Percentiles rank a stretch among this genome's conserved stretches.
phyloP scores from a whole-genome alignment of 2,888 invertebrate genomes.

The Liodrosophila aerea region DNA sequence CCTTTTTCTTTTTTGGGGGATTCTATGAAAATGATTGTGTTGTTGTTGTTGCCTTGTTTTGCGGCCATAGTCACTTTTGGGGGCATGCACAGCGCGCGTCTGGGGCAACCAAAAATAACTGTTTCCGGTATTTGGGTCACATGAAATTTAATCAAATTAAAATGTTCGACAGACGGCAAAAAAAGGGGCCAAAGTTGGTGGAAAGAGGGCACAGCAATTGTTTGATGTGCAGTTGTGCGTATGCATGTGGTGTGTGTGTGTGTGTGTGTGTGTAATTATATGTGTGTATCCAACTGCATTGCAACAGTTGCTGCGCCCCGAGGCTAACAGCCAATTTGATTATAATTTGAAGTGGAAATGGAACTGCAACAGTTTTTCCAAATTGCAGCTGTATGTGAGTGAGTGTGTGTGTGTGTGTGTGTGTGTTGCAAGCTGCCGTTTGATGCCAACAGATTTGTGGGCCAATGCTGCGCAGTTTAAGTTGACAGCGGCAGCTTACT shows the following conservation, averaged over 20 bases:
- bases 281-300: slow-evolving; percentile 26
- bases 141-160: slow-evolving; percentile 80
- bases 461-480: slow-evolving; percentile 55
- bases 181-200: slow-evolving; percentile 41
- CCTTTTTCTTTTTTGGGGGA: slow-evolving; percentile 5
- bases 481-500: slow-evolving; percentile 62
- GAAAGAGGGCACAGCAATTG: slow-evolving; percentile 50
- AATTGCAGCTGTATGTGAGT: slow-evolving; percentile 20
- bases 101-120: slow-evolving; percentile 74
- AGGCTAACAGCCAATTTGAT: slow-evolving; percentile 53
- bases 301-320: slow-evolving; percentile 56
- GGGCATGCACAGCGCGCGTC: slow-evolving; percentile 36
- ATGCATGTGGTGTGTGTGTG: slow-evolving; percentile 14
- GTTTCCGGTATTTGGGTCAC: slow-evolving; percentile 78
- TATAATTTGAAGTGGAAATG: slow-evolving; percentile 54
- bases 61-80: slow-evolving; percentile 74
- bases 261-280: slow-evolving; percentile 13
- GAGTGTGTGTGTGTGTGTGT: slow-evolving; percentile 6
- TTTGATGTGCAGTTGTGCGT: slow-evolving; percentile 47
- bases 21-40: too few relatives aligned
- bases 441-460: slow-evolving; percentile 64
- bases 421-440: slow-evolving; percentile 29
- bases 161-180: slow-evolving; percentile 65
- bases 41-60: slow-evolving; percentile 44
- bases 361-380: slow-evolving; percentile 42